Percentiles rank a stretch among this genome's conserved stretches.
Conservation (phyloP, 2,888 invertebrate genomes). For the Scaptomyza flava region DNA sequence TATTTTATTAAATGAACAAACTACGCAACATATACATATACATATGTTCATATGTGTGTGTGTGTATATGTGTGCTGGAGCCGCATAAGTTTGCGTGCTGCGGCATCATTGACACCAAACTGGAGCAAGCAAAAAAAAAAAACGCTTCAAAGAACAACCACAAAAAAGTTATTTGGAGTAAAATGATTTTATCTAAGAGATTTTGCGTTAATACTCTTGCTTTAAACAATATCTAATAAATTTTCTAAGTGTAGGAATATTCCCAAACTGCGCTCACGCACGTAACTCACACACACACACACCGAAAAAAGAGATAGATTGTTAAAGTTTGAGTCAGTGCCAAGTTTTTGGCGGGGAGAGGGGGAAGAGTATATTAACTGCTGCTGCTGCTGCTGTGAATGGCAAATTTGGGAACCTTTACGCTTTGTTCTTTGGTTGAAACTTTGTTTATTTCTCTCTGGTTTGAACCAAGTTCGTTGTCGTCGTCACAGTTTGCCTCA, state of each 20-base stretch:
- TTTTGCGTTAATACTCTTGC: too few species aligned
- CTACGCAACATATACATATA: constrained; percentile 2
- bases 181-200: too few species aligned
- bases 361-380: not conserved
- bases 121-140: constrained; percentile 18
- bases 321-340: constrained; percentile 32
- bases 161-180: not conserved
- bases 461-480: not conserved
- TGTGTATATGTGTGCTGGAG: constrained; percentile 13
- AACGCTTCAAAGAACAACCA: not conserved
- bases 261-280: constrained; percentile 53
- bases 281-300: constrained; percentile 57
- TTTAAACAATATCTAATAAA: not conserved
- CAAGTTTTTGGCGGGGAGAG: constrained; percentile 21
- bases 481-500: constrained; percentile 31
- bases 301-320: not conserved
- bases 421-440: constrained; percentile 35
- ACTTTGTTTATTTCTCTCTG: constrained; percentile 37
- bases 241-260: constrained; percentile 13
- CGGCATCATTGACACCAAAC: constrained; percentile 57
- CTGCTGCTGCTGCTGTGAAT: not conserved
- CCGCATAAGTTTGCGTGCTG: constrained; percentile 62
- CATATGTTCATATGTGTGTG: not conserved
- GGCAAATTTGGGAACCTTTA: constrained; percentile 33
- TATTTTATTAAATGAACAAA: constrained; percentile 64